A percentile compares a stretch with the other conserved stretches of the same genome.
Conservation (phyloP, 53 echinoderm and acorn worm genomes). For the Actinopyga echinites region DNA sequence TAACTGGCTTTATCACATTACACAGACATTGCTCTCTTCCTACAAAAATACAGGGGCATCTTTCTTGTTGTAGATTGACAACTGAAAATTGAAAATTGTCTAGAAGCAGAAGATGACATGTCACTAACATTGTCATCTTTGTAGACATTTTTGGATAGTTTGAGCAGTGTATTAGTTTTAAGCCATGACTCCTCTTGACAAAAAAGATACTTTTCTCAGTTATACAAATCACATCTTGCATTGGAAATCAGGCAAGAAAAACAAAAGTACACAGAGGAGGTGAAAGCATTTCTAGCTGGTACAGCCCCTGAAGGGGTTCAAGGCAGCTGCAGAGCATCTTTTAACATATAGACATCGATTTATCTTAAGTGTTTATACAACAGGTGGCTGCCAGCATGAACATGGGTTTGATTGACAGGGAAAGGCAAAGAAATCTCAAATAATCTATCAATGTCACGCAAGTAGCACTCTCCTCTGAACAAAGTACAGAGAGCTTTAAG, state of each 20-base stretch:
- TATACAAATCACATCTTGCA: not conserved
- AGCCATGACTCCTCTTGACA: not conserved
- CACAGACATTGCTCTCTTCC: not conserved
- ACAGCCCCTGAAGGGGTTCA: not conserved
- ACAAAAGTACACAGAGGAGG: constrained; percentile 1
- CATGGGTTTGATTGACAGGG: not conserved
- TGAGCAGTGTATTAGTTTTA: not conserved
- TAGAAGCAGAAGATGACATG: not conserved
- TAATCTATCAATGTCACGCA: no score
- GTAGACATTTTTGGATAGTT: not conserved
- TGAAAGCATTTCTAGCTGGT: not conserved
- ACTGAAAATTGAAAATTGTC: not conserved
- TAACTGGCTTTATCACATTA: not conserved
- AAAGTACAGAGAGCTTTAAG: no score
- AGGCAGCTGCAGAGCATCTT: not conserved
- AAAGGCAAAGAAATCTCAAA: no score
- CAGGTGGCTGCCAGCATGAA: constrained; percentile 6
- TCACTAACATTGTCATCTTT: no score
- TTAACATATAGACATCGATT: not conserved
- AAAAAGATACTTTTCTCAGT: not conserved
- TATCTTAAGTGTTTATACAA: not conserved
- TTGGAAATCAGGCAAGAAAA: no score
- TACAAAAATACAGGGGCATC: not conserved
- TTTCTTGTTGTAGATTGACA: not conserved
- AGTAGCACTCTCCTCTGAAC: no score